These are phyloP conservation scores for Drosophila sordidula DNA, from an alignment of 2,888 invertebrate genomes.

Conservation along the genomic window DNA sequence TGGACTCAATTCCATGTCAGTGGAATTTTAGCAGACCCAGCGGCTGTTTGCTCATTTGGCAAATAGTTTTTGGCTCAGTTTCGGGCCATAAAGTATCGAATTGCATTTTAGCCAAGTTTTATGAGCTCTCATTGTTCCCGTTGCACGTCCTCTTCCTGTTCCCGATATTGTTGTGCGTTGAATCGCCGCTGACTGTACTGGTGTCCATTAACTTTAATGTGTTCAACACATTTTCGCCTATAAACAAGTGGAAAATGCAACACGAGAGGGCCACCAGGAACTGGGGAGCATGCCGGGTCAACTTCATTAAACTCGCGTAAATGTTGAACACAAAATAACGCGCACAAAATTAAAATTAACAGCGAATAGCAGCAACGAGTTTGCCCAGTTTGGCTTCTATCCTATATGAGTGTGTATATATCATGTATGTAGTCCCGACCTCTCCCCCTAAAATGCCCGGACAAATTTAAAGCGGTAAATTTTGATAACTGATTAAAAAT, in stretches of 20 bases:
- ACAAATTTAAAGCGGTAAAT: slow-evolving; percentile 75
- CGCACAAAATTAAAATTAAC: slow-evolving; percentile 50
- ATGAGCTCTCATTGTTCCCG: slow-evolving; percentile 30
- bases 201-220: slow-evolving; percentile 68
- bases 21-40: slow-evolving; percentile 9
- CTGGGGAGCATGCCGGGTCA: neutral
- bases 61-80: slow-evolving; percentile 48
- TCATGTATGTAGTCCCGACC: neutral
- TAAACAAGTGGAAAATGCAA: slow-evolving; percentile 42
- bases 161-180: slow-evolving; percentile 3
- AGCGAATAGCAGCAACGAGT: slow-evolving; percentile 35
- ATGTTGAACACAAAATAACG: slow-evolving; percentile 45
- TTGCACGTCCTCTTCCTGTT: neutral
- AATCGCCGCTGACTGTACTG: slow-evolving; percentile 32
- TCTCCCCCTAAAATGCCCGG: slow-evolving; percentile 16
- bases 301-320: slow-evolving; percentile 62
- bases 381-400: slow-evolving; percentile 1
- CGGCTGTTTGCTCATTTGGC: slow-evolving; percentile 48
- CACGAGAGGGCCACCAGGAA: neutral
- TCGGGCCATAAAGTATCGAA: slow-evolving; percentile 43
- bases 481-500: slow-evolving; percentile 79
- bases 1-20: slow-evolving; percentile 1
- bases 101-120: slow-evolving; percentile 47
- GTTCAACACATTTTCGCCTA: slow-evolving; percentile 33
- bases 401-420: neutral